phyloP scores from a whole-genome alignment of 1,140 invertebrate genomes.

The Epicauta chinensis region DNA sequence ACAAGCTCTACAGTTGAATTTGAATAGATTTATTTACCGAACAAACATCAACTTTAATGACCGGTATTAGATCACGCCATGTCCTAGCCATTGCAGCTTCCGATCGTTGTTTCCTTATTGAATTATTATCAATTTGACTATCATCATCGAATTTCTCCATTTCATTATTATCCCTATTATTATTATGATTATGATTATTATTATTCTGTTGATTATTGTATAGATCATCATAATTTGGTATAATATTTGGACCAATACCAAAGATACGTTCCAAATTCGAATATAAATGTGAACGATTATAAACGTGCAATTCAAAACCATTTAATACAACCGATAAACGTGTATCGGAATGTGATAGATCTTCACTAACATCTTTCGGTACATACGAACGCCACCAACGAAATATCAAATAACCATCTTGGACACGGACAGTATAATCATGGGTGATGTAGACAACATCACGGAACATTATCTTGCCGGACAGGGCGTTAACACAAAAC shows the following conservation, averaged over 20 bases:
- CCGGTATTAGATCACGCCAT: constrained; percentile 94
- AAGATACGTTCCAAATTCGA: constrained; percentile 83
- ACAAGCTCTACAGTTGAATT: too few relatives aligned
- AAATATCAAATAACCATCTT: constrained; percentile 97
- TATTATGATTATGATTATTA: constrained; percentile 13
- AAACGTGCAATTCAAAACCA: constrained; percentile 93
- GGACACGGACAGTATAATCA: constrained; percentile 87
- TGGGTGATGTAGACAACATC: constrained; percentile 92
- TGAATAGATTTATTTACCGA: constrained; percentile 65
- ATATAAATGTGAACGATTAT: constrained; percentile 89
- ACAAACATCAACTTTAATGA: constrained; percentile 91
- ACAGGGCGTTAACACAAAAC: constrained; percentile 87
- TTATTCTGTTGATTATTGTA: constrained; percentile 17
- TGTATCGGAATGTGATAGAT: constrained; percentile 93
- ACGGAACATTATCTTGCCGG: constrained; percentile 98
- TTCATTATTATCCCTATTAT: constrained; percentile 25
- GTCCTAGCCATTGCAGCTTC: constrained; percentile 74
- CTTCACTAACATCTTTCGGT: constrained; percentile 91
- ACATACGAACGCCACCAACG: constrained; percentile 95
- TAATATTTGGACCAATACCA: constrained; percentile 72
- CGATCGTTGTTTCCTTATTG: constrained; percentile 59
- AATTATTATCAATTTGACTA: constrained; percentile 19
- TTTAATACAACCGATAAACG: constrained; percentile 90
- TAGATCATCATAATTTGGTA: constrained; percentile 50
- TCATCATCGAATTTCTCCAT: constrained; percentile 14